Conservation (phyloP, 1,140 invertebrate genomes). For the Nephotettix cincticeps region DNA sequence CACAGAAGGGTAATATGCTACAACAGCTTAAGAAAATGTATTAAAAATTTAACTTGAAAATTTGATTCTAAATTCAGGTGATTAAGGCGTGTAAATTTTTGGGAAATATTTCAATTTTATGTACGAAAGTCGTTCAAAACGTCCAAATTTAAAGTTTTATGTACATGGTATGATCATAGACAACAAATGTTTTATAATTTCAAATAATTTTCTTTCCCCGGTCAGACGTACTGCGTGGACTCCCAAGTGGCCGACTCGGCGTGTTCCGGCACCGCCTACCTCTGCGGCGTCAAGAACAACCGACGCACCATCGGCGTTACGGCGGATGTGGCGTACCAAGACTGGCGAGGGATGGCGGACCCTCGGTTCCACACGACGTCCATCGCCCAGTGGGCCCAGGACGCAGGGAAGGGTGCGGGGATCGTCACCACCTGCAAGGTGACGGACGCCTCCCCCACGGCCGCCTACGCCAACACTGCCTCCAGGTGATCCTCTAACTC, state of each 20-base stretch:
- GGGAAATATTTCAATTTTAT: too few species aligned
- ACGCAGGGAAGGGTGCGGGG: constrained; percentile 71
- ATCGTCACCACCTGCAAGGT: constrained; percentile 57
- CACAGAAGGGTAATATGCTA: too few species aligned
- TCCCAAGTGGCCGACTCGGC: constrained; percentile 80
- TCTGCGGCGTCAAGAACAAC: constrained; percentile 81
- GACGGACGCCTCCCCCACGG: constrained; percentile 62
- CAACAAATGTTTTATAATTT: too few species aligned
- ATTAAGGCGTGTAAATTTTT: too few species aligned
- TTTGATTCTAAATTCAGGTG: too few species aligned
- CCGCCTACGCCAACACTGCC: constrained; percentile 54
- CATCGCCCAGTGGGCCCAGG: constrained; percentile 70
- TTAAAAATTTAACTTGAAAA: too few species aligned
- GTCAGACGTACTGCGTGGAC: constrained; percentile 84
- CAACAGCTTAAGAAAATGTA: too few species aligned
- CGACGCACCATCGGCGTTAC: constrained; percentile 72
- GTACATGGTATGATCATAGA: too few species aligned
- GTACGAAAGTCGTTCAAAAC: too few species aligned
- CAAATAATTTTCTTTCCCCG: too few species aligned
- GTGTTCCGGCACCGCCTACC: constrained; percentile 76
- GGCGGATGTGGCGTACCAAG: constrained; percentile 56
- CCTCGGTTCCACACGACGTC: constrained; percentile 50
- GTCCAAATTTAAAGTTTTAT: too few species aligned
- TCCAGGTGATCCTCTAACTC: constrained; percentile 38
- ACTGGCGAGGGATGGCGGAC: constrained; percentile 56